Evolutionary conservation across 2,888 invertebrate genomes (phyloP).

Genomic region (Pegoplata infirma): DNA sequence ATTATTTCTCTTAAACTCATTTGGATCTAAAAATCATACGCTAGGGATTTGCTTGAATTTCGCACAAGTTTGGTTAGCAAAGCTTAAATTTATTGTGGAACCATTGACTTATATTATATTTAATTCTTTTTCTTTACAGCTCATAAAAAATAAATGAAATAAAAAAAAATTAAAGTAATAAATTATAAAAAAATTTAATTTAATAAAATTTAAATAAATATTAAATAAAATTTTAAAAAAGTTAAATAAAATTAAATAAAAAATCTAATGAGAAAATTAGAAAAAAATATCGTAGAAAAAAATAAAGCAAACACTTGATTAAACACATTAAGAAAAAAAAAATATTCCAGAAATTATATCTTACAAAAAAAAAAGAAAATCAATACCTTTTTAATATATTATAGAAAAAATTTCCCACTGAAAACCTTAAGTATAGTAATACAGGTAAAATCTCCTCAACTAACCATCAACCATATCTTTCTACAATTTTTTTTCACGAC

Average conservation of each 20-base stretch:
- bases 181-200: constrained; percentile 11
- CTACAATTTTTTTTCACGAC: constrained; percentile 47
- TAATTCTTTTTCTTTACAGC: constrained; percentile 54
- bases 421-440: constrained; percentile 44
- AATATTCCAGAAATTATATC: not conserved
- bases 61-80: constrained; percentile 25
- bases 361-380: no score
- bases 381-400: not conserved
- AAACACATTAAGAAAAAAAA: not conserved
- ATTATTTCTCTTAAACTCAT: no score
- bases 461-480: constrained; percentile 44
- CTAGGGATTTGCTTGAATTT: no score
- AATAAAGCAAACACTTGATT: constrained; percentile 57
- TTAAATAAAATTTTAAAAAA: no score
- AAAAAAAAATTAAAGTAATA: constrained; percentile 6
- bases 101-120: not conserved
- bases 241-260: no score
- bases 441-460: constrained; percentile 54
- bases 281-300: not conserved
- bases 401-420: not conserved
- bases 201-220: constrained; percentile 4
- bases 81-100: not conserved
- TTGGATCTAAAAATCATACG: no score
- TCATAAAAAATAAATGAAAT: constrained; percentile 6
- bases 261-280: no score